Evolutionary conservation across 2,888 invertebrate species (phyloP).

Genomic region (Nymphalis c-album): DNA sequence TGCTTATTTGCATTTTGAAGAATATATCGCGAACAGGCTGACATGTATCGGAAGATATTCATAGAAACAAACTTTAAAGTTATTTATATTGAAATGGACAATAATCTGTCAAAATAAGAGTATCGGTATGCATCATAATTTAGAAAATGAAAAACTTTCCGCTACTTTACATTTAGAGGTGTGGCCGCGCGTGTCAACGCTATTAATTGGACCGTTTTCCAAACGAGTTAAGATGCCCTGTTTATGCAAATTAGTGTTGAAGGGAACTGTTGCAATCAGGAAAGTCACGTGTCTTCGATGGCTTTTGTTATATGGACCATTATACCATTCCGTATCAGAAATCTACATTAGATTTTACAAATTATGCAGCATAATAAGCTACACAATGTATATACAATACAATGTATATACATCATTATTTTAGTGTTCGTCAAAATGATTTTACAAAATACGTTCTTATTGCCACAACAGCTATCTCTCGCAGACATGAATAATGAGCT

Average conservation of each 20-base stretch:
- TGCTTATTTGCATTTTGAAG: background rate
- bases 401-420: no score
- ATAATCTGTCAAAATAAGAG: background rate
- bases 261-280: background rate
- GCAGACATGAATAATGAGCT: no score
- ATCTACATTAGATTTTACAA: background rate
- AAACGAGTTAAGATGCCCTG: slow-evolving; percentile 6
- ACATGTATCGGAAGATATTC: background rate
- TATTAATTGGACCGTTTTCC: slow-evolving; percentile 8
- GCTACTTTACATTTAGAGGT: slow-evolving; percentile 7
- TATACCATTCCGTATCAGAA: background rate
- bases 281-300: background rate
- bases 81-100: no score
- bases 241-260: slow-evolving; percentile 8
- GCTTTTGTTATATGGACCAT: background rate
- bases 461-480: no score
- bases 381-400: no score
- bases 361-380: no score
- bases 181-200: slow-evolving; percentile 1
- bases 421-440: no score
- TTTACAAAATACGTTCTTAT: no score
- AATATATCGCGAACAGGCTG: background rate
- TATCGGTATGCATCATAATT: background rate
- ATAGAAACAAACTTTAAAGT: background rate
- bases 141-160: slow-evolving; percentile 7